Evolutionary conservation across 2,113 vertebrate genomes (phyloP).

Genomic region (Pteropus alecto): DNA sequence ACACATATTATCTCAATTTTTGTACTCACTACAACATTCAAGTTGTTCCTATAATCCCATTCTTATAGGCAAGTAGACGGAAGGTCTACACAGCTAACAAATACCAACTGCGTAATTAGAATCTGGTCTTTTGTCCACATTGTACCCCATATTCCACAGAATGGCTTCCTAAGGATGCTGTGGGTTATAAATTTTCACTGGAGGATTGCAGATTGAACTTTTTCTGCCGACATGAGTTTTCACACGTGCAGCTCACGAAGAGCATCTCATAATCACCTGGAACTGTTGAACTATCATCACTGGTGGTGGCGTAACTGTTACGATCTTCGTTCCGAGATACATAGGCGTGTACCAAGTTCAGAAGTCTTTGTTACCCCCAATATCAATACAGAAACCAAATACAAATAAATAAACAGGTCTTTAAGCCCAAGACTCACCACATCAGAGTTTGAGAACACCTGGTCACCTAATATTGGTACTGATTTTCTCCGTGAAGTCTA

Average conservation of each 20-base stretch:
- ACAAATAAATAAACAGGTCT: neutral
- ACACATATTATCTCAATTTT: neutral
- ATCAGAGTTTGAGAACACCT: neutral
- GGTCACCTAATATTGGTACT: neutral
- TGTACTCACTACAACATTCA: neutral
- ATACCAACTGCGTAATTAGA: neutral
- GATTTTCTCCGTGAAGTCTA: neutral
- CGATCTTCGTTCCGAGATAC: neutral
- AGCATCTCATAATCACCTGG: neutral
- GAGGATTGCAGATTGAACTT: neutral
- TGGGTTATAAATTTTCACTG: neutral
- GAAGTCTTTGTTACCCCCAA: neutral
- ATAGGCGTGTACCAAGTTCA: neutral
- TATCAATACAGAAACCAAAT: neutral
- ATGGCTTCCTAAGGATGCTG: neutral
- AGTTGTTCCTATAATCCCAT: neutral
- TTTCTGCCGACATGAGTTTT: neutral
- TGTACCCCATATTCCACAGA: neutral
- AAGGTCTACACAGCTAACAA: neutral
- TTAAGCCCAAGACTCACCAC: neutral
- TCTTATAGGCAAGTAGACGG: neutral
- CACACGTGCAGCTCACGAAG: neutral
- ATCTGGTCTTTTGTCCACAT: neutral
- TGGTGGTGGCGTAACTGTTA: neutral
- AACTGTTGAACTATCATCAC: neutral